These are phyloP conservation scores for Falco columbarius DNA, from an alignment of 2,797 vertebrate species.

Conservation along the genomic window DNA sequence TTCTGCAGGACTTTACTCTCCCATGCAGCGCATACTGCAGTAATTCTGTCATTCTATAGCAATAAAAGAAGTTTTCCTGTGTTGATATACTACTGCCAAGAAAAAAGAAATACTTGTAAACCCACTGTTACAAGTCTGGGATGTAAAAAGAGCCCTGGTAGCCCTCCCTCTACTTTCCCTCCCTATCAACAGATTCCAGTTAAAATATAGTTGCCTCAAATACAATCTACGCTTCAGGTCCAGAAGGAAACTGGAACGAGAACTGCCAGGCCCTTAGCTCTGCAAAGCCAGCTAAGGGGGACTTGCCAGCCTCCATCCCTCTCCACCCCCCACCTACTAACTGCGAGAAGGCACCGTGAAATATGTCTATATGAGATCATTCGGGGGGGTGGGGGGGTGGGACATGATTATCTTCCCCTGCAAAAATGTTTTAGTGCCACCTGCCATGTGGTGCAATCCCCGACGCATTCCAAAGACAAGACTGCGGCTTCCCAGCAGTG, in stretches of 20 bases:
- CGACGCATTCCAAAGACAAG: conserved; percentile 34
- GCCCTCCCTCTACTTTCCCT: not conserved
- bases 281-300: not conserved
- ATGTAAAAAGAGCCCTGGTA: not conserved
- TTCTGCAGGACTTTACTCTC: conserved; percentile 15
- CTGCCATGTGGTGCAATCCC: conserved; percentile 62
- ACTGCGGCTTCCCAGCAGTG: not conserved
- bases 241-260: not conserved
- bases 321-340: not conserved
- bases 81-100: not conserved
- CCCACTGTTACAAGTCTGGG: not conserved
- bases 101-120: not conserved
- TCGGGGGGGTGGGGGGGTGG: not conserved
- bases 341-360: not conserved
- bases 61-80: not conserved
- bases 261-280: not conserved
- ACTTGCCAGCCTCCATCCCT: not conserved
- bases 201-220: not conserved
- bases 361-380: not conserved
- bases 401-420: conserved; percentile 13
- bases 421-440: conserved; percentile 51
- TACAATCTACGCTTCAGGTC: not conserved
- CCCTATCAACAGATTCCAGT: not conserved
- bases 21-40: not conserved
- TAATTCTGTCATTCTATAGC: not conserved